Base-by-base conservation (phyloP, 1,140 invertebrate genomes). In the Tetragnatha versicolor region DNA sequence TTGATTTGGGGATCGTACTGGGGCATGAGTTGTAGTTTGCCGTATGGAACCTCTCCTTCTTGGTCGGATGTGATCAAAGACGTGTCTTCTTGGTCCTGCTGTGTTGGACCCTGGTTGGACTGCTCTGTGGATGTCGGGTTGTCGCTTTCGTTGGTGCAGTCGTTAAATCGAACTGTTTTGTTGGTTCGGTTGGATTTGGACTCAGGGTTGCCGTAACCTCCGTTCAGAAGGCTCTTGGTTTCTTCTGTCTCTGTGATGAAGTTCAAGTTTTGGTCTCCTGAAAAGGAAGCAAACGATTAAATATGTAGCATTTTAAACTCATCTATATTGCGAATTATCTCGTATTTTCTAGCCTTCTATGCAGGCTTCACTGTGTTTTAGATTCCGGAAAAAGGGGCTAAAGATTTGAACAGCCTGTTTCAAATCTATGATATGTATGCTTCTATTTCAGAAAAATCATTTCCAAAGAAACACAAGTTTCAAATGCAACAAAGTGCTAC, bases 261-360 rank as follows among this genome's bases (percentile, higher is more conserved):
- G 22, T 77, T 77, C 6, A 77, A 35, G 55, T 77, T 77, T 17
- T 77, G 73, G 27, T 77, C 73, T 12, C 73, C 73, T 77, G 29
- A 14, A 73, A 72, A 60, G 10, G n/a, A 53, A 69, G 25, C 25
- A 65, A 22, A n/a, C n/a, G n/a, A n/a, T n/a, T n/a, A n/a, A n/a
- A n/a, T n/a, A n/a, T n/a, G n/a, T n/a, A n/a, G n/a, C n/a, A n/a
- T n/a, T n/a, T n/a, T n/a, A n/a, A n/a, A n/a, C n/a, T n/a, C n/a
- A n/a, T n/a, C n/a, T n/a, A n/a, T n/a, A n/a, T n/a, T n/a, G n/a
- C n/a, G n/a, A n/a, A n/a, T n/a, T n/a, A n/a, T n/a, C n/a, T n/a
- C n/a, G n/a, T n/a, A n/a, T n/a, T n/a, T n/a, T n/a, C n/a, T n/a
- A n/a, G n/a, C n/a, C n/a, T n/a, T n/a, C n/a, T n/a, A n/a, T n/a